These are phyloP conservation scores for Hemaris fuciformis DNA, from an alignment of 2,888 invertebrate species.

Conservation along the genomic window DNA sequence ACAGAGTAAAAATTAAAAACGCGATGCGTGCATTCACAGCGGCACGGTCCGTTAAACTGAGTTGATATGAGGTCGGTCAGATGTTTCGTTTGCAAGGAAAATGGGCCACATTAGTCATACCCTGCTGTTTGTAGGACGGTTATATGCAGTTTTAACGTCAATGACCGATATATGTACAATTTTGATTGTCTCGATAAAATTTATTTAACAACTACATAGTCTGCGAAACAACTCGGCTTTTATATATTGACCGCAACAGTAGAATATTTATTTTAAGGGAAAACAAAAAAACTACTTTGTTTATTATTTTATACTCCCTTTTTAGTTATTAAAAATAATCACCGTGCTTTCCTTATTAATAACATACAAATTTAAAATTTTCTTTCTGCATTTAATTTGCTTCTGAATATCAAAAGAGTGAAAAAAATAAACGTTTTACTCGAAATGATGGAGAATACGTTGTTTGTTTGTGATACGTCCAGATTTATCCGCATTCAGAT, in stretches of 20 bases:
- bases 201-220: background rate
- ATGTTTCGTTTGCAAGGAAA: conserved; percentile 22
- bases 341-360: no score
- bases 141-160: conserved; percentile 13
- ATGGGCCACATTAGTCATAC: background rate
- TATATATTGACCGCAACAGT: background rate
- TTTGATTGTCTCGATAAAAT: background rate
- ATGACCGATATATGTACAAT: conserved; percentile 21
- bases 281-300: no score
- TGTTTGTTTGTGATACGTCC: no score
- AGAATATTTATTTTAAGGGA: no score
- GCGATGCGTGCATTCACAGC: conserved; percentile 17
- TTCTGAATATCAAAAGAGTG: no score
- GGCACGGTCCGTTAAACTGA: conserved; percentile 17
- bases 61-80: conserved; percentile 18
- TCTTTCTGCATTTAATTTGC: no score
- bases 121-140: background rate
- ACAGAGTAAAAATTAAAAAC: conserved; percentile 7
- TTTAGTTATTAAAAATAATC: no score
- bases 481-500: no score
- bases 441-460: no score
- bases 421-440: no score
- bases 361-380: no score
- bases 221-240: background rate
- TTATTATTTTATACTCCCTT: no score